Evolutionary conservation across 2,113 vertebrate genomes (phyloP), one percentile per base, ranked within the genome.

Genomic region (Thalassarche chlororhynchos): DNA sequence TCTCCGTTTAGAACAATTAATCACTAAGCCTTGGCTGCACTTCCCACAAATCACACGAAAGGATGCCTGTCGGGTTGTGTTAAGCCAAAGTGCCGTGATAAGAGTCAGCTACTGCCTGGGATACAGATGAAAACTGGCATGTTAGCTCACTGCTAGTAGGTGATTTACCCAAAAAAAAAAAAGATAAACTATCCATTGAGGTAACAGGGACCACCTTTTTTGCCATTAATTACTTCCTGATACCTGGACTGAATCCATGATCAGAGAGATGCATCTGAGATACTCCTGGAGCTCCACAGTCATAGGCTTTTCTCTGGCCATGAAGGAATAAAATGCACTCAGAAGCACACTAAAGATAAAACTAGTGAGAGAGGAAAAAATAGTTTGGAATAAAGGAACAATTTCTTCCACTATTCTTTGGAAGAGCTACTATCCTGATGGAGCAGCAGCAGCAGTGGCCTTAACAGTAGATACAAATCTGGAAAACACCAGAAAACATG

Each of bases 1-100:
- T 89, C 20, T 69, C 20, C 5, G 0, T 74, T 96, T 64, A 68
- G 64, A 93, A 80, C 46, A 93, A 93, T 96, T 92, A 81, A 84
- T 95, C 76, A 85, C 68, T 74, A 51, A 89, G 17, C n/a, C 24
- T 83, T 91, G 75, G 58, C 90, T 81, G 29, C 36, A 46, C 17
- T 92, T 93, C 42, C 76, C 58, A 84, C 46, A 96, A 14, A 84
- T 90, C 75, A 86, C 72, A 62, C 9, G 0, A 91, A 88, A 70
- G 38, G 42, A 74, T 0, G 12, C 49, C 36, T 95, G 44, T 69
- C 34, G 1, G 28, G 13, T 71, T 92, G 74, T 34, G 66, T 90
- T 88, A 90, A 93, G 21, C 10, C 5, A 2, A 74, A 89, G 18
- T 3, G 1, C 26, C 3, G 12, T 77, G 78, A 70, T 5, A 60